A percentile compares a stretch with the other conserved stretches of the same genome.
phyloP scores from a whole-genome alignment of 2,888 invertebrate species.

The Bugulina stolonifera region DNA sequence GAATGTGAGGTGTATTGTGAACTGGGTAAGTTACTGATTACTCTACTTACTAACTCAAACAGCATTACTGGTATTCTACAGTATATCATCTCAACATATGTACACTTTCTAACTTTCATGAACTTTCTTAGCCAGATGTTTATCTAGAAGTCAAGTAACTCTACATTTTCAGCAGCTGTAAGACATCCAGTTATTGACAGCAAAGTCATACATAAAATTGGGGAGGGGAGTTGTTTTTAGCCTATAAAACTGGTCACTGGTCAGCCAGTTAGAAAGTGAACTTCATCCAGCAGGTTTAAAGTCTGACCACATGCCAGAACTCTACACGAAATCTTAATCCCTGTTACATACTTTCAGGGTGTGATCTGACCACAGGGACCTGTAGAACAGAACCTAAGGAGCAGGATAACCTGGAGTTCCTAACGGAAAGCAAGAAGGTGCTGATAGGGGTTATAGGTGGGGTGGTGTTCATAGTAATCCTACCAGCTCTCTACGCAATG shows the following conservation, averaged over 20 bases:
- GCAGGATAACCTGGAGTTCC: not conserved
- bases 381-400: not conserved
- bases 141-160: too few relatives aligned
- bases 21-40: constrained; percentile 18
- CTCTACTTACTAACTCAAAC: too few relatives aligned
- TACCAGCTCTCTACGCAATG: constrained; percentile 19
- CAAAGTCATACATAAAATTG: too few relatives aligned
- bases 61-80: too few relatives aligned
- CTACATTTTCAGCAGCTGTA: too few relatives aligned
- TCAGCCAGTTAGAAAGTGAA: too few relatives aligned
- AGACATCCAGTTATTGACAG: too few relatives aligned
- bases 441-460: not conserved
- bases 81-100: too few relatives aligned
- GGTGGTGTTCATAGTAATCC: not conserved
- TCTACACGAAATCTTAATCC: not conserved
- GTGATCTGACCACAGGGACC: constrained; percentile 1
- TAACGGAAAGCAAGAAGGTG: not conserved
- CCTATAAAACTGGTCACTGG: too few relatives aligned
- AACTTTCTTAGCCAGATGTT: too few relatives aligned
- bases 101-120: too few relatives aligned
- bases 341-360: constrained; percentile 9
- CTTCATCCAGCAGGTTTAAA: not conserved
- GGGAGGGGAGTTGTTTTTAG: too few relatives aligned
- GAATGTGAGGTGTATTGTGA: not conserved
- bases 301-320: not conserved